Conservation (phyloP, 1,140 invertebrate species). For the Bombus soroeensis region DNA sequence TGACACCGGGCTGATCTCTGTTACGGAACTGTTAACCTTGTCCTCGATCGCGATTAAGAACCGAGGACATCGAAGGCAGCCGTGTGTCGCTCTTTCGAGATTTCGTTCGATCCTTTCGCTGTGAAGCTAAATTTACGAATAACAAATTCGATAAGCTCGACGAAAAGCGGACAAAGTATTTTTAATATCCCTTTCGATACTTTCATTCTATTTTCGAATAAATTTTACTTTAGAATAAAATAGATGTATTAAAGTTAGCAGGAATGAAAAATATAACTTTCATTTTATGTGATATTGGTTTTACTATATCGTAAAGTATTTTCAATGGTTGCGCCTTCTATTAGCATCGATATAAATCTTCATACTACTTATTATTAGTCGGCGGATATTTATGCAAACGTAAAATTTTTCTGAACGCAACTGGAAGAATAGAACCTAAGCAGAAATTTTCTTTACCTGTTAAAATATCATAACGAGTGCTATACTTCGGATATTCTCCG, state of each 20-base stretch:
- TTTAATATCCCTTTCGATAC: background rate
- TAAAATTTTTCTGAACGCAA: no score
- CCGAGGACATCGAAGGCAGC: background rate
- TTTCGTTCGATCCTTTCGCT: slow-evolving; percentile 5
- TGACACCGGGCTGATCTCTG: background rate
- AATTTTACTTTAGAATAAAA: background rate
- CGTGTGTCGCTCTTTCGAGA: background rate
- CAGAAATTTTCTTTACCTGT: no score
- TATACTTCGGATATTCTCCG: no score
- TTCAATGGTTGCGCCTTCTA: no score
- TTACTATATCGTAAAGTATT: no score
- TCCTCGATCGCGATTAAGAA: background rate
- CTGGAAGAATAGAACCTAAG: no score
- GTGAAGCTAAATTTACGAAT: background rate
- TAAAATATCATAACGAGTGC: no score
- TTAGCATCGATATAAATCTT: no score
- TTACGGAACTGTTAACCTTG: background rate
- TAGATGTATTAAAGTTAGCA: background rate
- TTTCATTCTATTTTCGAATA: background rate
- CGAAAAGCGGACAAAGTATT: background rate
- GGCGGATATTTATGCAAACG: no score
- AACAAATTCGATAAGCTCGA: background rate
- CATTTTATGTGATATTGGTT: no score
- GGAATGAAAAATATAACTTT: no score
- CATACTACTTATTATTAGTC: no score